Percentiles rank a stretch among this genome's conserved stretches.
Evolutionary conservation across 2,113 vertebrate species (phyloP).

Genomic region (Meleagris gallopavo): DNA sequence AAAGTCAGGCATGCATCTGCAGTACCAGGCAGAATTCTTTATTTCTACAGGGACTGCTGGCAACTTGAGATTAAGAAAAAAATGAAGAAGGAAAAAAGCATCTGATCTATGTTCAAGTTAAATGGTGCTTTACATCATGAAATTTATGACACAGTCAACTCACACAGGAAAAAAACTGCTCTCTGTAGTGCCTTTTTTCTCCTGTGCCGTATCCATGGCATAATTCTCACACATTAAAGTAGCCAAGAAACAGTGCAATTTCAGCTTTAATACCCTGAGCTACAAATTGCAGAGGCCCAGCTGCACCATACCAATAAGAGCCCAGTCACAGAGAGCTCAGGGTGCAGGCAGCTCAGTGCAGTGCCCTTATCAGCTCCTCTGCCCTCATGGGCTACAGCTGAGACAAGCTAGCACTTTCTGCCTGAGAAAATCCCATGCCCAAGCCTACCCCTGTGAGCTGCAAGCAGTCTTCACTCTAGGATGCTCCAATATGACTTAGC

Average conservation of each 20-base stretch:
- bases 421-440: neutral
- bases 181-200: neutral
- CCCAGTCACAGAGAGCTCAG: neutral
- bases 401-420: neutral
- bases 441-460: neutral
- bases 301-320: too few relatives aligned
- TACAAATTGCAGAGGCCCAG: neutral
- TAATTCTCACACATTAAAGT: neutral
- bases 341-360: neutral
- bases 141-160: neutral
- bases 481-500: neutral
- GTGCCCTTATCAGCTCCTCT: neutral
- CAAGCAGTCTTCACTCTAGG: neutral
- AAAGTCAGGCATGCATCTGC: constrained; percentile 20
- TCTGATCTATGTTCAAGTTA: neutral
- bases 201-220: neutral
- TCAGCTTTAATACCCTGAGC: neutral
- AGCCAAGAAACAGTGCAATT: neutral
- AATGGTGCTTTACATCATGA: neutral
- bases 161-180: neutral
- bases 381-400: neutral
- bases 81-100: neutral
- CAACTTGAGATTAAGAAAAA: neutral
- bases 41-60: constrained; percentile 24
- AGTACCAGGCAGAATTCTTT: constrained; percentile 37